Evolutionary conservation across 2,888 invertebrate species (phyloP), one percentile per base, ranked within the genome.

Genomic region (Tetrapedia diversipes): DNA sequence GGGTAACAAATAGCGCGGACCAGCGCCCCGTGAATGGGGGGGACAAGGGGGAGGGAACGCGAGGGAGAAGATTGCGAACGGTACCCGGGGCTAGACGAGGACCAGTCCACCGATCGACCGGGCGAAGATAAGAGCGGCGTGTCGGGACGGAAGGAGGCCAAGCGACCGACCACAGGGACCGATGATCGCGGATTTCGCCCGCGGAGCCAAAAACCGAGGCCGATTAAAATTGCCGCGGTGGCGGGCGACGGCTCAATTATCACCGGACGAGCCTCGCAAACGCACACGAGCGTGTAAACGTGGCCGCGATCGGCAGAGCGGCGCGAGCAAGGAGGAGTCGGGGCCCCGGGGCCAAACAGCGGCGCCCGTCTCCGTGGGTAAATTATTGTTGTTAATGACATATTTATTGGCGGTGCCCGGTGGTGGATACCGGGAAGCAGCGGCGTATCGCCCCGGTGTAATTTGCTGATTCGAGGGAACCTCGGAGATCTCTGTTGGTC

Each of bases 201-300:
- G 68, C 73, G 72, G 73, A 59, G 53, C 56, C 67, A 47, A 81
- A 78, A 78, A 84, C 59, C 64, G 54, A 69, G 60, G 34, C 39
- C 72, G 77, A 83, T 83, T 84, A 84, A 83, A 84, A 79, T 79
- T 79, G 72, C 70, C 22, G 53, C 70, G 63, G 57, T 66, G 80
- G 70, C 73, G 64, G 81, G 65, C 69, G 84, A 89, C 84, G 86
- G 71, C 87, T 89, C 88, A 89, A 89, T 89, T 89, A 89, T 85
- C 82, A 80, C 81, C 68, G 60, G n/a, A 19, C 8, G 4, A 22
- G 27, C 22, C 14, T n/a, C 27, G 19, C 16, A 14, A n/a, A 29
- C 59, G 19, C 41, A 32, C 41, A 60, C 29, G 60, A 60, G 32
- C 45, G 60, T 47, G 45, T 60, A 60, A 60, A 60, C 45, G 59